Evolutionary conservation across 2,797 vertebrate species (phyloP).

Genomic region (Galago senegalensis): DNA sequence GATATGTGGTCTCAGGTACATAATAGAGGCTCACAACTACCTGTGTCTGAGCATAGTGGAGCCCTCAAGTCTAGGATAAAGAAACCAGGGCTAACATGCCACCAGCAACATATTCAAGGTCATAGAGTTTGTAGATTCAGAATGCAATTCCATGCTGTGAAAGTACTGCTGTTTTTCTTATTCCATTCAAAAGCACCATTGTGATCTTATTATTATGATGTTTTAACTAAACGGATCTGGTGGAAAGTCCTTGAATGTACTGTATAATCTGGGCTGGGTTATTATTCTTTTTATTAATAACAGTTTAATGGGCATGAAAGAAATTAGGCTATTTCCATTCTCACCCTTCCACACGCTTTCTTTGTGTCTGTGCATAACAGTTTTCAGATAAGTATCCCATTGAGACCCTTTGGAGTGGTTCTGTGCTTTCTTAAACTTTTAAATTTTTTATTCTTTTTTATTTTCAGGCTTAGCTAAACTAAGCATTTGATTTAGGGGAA

Average conservation of each 20-base stretch:
- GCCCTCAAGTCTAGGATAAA: background rate
- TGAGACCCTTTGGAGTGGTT: conserved; percentile 77
- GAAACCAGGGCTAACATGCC: background rate
- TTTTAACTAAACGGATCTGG: background rate
- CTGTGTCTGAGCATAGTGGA: background rate
- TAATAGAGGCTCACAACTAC: background rate
- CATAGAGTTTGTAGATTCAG: background rate
- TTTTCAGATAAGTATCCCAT: conserved; percentile 73
- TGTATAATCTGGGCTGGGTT: background rate
- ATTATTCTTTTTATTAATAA: background rate
- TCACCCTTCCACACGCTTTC: background rate
- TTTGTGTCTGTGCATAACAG: conserved; percentile 63
- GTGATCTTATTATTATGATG: background rate
- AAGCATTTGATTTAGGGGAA: conserved; percentile 86
- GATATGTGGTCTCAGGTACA: background rate
- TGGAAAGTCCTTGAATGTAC: background rate
- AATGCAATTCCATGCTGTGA: background rate
- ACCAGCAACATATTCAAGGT: background rate
- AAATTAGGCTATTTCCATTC: conserved; percentile 45
- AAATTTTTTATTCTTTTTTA: conserved; percentile 75
- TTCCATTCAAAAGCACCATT: too few relatives aligned
- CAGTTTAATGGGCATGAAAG: conserved; percentile 45
- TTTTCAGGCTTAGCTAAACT: conserved; percentile 84
- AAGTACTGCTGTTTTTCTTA: background rate
- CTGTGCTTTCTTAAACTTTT: background rate